phyloP scores from a whole-genome alignment of 2,113 vertebrate species.

The Naja naja region DNA sequence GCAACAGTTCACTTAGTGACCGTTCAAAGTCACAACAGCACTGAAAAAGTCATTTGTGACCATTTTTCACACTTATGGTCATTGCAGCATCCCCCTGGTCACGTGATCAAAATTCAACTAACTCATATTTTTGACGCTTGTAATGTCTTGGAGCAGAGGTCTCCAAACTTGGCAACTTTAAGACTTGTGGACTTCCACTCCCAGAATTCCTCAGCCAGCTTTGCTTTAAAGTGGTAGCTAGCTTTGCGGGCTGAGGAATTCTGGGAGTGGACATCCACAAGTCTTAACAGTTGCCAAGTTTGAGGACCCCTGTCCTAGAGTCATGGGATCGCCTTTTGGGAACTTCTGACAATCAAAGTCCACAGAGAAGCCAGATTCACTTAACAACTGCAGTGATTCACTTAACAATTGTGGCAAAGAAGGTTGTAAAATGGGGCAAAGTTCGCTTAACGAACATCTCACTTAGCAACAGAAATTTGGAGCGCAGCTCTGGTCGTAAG shows the following conservation, averaged over 20 bases:
- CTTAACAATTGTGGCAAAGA: not conserved
- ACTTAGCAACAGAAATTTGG: not conserved
- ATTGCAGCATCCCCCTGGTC: not conserved
- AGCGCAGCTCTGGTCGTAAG: not conserved
- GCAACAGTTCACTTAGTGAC: not conserved
- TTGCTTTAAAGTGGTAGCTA: too few relatives aligned
- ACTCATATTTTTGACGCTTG: not conserved
- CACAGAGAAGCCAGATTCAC: not conserved
- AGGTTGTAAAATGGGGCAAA: not conserved
- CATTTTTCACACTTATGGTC: not conserved
- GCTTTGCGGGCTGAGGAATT: too few relatives aligned
- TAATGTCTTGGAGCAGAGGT: not conserved
- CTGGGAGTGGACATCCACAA: too few relatives aligned
- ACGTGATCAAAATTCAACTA: not conserved
- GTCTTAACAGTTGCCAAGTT: too few relatives aligned
- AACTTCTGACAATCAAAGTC: not conserved
- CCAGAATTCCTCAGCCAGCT: too few relatives aligned
- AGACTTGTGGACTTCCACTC: too few relatives aligned
- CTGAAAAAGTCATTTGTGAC: not conserved
- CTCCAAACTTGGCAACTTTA: too few relatives aligned
- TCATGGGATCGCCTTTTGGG: not conserved
- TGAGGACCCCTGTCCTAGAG: not conserved
- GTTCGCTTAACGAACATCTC: not conserved
- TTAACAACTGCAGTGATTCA: not conserved
- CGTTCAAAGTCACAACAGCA: not conserved